Base-by-base conservation (phyloP, 1,140 invertebrate genomes). In the Papilio glaucus region DNA sequence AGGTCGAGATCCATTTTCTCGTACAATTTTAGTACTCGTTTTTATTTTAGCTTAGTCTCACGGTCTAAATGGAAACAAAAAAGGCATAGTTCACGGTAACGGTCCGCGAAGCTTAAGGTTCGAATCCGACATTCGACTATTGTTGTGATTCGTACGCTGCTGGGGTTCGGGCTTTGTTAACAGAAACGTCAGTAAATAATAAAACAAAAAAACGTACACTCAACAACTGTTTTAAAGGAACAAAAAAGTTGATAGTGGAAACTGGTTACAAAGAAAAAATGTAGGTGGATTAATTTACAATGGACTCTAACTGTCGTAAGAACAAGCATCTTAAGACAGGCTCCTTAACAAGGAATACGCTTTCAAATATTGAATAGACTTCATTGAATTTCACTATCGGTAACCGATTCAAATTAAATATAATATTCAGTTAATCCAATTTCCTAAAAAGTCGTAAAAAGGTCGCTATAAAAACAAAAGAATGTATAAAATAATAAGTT, bases 41-140 rank as follows among this genome's bases (percentile, higher is more conserved):
- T 45, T 45, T 24, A 53, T 53, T 53, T 53, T 21, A 53, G 49
- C 10, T 53, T 53, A 53, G 49, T 53, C 49, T 53, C 49, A 53
- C 49, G 49, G 49, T 53, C 49, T 21, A 53, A 53, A 53, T 53
- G 49, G 18, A 53, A 53, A 53, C 49, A 53, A 53, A 24, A 49
- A 53, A 53, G 49, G 49, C 21, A 53, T 53, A 53, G 49, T 53
- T 53, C 10, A 53, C 49, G n/a, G 49, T 24, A 53, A 53, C 49
- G 49, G 49, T 53, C 49, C 49, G 21, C 4, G 18, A 53, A 10
- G 49, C 24, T 53, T 53, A 26, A 53, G 21, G 49, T 53, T 24
- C 49, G 49, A 53, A 53, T 53, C 49, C 21, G 29, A 33, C 29
- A 53, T 53, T 26, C 49, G 49, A 9, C 49, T 53, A 53, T 53